These are phyloP conservation scores for Phasianus colchicus DNA, from an alignment of 2,113 vertebrate species.

Conservation along the genomic window DNA sequence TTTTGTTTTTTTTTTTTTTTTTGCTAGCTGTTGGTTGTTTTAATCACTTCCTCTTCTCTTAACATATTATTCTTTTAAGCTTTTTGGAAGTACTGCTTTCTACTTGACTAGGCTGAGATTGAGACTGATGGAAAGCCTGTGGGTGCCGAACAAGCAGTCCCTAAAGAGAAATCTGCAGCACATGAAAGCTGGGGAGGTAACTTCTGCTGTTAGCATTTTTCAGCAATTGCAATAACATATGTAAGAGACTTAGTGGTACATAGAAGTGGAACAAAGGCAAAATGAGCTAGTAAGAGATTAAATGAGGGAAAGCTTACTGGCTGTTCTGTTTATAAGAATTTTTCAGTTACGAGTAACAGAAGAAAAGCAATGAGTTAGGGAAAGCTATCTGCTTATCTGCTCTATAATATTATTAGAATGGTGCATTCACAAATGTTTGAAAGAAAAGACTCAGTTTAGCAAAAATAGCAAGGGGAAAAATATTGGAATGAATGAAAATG, in stretches of 20 bases:
- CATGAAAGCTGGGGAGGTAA: neutral
- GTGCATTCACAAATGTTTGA: neutral
- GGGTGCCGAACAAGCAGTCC: neutral
- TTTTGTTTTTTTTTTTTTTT: no score
- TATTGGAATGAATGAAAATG: neutral
- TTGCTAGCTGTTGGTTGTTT: neutral
- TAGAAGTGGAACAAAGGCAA: neutral
- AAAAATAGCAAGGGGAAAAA: neutral
- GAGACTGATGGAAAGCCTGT: constrained; percentile 36
- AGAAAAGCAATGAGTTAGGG: neutral
- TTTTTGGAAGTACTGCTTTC: neutral
- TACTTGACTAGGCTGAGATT: neutral
- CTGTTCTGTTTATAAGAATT: neutral
- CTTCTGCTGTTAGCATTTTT: neutral
- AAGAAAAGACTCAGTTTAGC: neutral
- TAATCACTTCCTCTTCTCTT: neutral
- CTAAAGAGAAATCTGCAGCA: neutral
- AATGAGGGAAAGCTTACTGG: neutral
- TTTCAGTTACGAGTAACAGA: neutral
- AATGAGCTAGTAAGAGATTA: neutral
- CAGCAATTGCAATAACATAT: neutral
- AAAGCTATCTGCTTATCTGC: neutral
- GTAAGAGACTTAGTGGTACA: neutral
- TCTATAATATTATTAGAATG: neutral
- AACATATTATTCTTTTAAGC: neutral